These are phyloP conservation scores for Rhinichthys klamathensis DNA, from an alignment of 2,113 vertebrate species.

Conservation along the genomic window DNA sequence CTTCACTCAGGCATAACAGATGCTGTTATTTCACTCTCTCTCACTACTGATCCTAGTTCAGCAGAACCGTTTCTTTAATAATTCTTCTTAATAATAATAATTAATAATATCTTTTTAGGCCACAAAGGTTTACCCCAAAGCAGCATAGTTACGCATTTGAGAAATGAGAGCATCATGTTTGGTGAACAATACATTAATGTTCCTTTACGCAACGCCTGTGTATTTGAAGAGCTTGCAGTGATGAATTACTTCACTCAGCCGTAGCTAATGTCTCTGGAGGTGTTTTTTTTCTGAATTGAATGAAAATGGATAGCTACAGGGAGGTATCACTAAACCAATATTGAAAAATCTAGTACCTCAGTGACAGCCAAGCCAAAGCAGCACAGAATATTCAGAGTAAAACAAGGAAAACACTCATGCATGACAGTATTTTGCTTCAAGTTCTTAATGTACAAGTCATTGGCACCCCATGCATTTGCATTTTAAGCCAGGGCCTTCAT, in stretches of 20 bases:
- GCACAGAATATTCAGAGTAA: constrained; percentile 14
- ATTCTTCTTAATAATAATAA: too few relatives aligned
- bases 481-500: constrained; percentile 6
- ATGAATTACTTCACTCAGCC: constrained; percentile 45
- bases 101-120: constrained; percentile 1
- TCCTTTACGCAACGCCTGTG: constrained; percentile 9
- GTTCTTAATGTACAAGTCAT: constrained; percentile 8
- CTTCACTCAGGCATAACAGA: not conserved
- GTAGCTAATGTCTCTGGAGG: constrained; percentile 33
- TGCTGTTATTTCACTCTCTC: not conserved
- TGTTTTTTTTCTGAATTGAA: constrained; percentile 26
- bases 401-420: constrained; percentile 20
- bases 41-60: not conserved
- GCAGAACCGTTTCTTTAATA: constrained; percentile 14
- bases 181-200: constrained; percentile 35
- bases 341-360: constrained; percentile 35
- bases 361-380: constrained; percentile 15
- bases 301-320: constrained; percentile 45
- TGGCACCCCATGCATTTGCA: constrained; percentile 5
- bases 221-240: constrained; percentile 24
- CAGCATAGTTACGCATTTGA: constrained; percentile 12
- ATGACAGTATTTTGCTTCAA: constrained; percentile 22
- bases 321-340: constrained; percentile 38
- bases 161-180: constrained; percentile 35
- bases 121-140: constrained; percentile 6